These are phyloP conservation scores for Pelobates fuscus DNA, from an alignment of 2,113 vertebrate genomes.

Conservation along the genomic window DNA sequence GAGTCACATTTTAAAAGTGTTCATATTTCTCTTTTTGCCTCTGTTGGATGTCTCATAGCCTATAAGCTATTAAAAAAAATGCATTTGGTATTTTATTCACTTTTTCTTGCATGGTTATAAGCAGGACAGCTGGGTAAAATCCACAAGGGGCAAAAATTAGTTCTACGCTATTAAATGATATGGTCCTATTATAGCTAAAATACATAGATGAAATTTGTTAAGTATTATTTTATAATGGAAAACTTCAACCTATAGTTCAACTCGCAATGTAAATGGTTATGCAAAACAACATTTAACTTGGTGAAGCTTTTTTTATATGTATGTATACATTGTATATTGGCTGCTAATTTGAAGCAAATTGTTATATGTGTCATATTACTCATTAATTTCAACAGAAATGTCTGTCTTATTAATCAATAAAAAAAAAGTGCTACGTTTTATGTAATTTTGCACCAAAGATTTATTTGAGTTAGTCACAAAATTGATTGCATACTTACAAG, in stretches of 20 bases:
- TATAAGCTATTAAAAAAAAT: conserved; percentile 27
- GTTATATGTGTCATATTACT: no score
- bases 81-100: conserved; percentile 24
- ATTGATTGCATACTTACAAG: no score
- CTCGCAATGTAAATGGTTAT: not conserved
- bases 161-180: conserved; percentile 30
- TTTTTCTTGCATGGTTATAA: conserved; percentile 26
- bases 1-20: conserved; percentile 34
- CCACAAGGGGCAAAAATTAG: conserved; percentile 27
- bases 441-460: no score
- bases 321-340: no score
- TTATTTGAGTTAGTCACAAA: no score
- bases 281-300: not conserved
- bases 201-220: conserved; percentile 2
- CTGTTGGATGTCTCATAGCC: conserved; percentile 37
- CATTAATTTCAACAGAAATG: no score
- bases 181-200: conserved; percentile 7
- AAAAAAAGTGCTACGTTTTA: no score
- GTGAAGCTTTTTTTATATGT: not conserved
- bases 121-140: conserved; percentile 17
- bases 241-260: not conserved
- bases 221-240: conserved; percentile 13
- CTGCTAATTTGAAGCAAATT: no score
- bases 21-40: conserved; percentile 43
- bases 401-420: no score